Evolutionary conservation across 2,888 invertebrate genomes (phyloP).

Genomic region (Ferdinandea cuprea): DNA sequence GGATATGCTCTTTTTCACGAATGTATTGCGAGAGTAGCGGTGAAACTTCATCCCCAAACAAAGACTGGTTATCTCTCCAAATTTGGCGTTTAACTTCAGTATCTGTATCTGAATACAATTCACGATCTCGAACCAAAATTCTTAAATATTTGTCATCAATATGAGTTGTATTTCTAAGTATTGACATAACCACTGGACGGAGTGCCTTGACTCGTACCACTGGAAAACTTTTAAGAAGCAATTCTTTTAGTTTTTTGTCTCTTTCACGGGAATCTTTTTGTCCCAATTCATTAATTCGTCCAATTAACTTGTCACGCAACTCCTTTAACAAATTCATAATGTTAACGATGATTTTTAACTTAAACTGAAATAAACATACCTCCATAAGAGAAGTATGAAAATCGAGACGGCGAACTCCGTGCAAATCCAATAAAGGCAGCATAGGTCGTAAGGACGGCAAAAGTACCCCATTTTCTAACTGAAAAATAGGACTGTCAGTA

Average conservation of each 20-base stretch:
- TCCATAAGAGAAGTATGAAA: slow-evolving; percentile 97
- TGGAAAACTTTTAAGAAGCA: slow-evolving; percentile 95
- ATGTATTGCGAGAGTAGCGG: slow-evolving; percentile 96
- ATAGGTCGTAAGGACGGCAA: slow-evolving; percentile 96
- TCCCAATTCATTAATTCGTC: slow-evolving; percentile 93
- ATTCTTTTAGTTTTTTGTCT: slow-evolving; percentile 94
- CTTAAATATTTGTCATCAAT: slow-evolving; percentile 95
- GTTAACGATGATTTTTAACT: not conserved
- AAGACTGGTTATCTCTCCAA: slow-evolving; percentile 98
- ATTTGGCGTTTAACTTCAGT: slow-evolving; percentile 98
- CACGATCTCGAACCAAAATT: slow-evolving; percentile 91
- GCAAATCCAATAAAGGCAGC: slow-evolving; percentile 96
- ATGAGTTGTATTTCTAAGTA: slow-evolving; percentile 94
- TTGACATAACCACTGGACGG: slow-evolving; percentile 97
- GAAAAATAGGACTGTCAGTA: slow-evolving; percentile 75
- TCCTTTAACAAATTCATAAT: slow-evolving; percentile 80
- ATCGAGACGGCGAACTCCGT: slow-evolving; percentile 95
- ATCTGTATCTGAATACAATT: slow-evolving; percentile 96
- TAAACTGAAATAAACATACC: slow-evolving; percentile 75
- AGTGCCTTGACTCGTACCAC: slow-evolving; percentile 95
- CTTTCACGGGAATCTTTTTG: slow-evolving; percentile 81
- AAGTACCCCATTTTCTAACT: slow-evolving; percentile 95
- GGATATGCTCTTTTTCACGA: slow-evolving; percentile 94
- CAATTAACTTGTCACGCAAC: slow-evolving; percentile 88
- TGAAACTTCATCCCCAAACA: slow-evolving; percentile 98